These are phyloP conservation scores for Prosapia bicincta DNA, from an alignment of 2,888 invertebrate genomes.

Conservation along the genomic window DNA sequence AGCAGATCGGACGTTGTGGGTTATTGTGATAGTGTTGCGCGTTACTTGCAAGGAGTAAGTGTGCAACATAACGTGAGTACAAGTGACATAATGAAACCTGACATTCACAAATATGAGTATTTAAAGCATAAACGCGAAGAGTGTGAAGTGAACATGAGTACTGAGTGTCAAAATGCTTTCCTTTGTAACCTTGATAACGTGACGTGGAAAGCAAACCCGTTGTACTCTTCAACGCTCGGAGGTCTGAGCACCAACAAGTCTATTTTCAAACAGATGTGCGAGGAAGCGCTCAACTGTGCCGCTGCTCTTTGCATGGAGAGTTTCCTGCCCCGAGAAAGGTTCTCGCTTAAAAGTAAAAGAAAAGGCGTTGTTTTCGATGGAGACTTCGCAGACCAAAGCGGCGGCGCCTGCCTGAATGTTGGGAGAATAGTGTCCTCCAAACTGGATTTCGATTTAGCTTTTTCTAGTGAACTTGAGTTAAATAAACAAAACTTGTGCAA, in stretches of 20 bases:
- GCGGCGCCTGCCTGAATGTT: background rate
- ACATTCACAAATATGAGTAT: background rate
- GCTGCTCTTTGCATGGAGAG: constrained; percentile 22
- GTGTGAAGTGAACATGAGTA: background rate
- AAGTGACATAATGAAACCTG: background rate
- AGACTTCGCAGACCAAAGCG: background rate
- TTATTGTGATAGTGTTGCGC: background rate
- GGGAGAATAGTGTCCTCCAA: background rate
- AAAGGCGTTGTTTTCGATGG: background rate
- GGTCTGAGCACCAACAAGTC: constrained; percentile 18
- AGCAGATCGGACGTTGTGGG: background rate
- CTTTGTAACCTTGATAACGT: constrained; percentile 11
- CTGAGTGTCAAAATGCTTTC: background rate
- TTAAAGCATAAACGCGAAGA: background rate
- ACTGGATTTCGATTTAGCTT: background rate
- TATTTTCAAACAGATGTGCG: constrained; percentile 31
- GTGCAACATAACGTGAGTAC: background rate
- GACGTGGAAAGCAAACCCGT: constrained; percentile 33
- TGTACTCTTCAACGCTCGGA: constrained; percentile 26
- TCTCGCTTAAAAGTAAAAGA: background rate
- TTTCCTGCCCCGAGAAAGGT: background rate
- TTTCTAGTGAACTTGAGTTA: background rate
- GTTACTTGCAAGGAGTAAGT: background rate
- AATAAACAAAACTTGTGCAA: background rate
- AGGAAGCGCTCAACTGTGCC: constrained; percentile 31